phyloP scores from a whole-genome alignment of 2,797 vertebrate genomes.

The Gorsachius magnificus region DNA sequence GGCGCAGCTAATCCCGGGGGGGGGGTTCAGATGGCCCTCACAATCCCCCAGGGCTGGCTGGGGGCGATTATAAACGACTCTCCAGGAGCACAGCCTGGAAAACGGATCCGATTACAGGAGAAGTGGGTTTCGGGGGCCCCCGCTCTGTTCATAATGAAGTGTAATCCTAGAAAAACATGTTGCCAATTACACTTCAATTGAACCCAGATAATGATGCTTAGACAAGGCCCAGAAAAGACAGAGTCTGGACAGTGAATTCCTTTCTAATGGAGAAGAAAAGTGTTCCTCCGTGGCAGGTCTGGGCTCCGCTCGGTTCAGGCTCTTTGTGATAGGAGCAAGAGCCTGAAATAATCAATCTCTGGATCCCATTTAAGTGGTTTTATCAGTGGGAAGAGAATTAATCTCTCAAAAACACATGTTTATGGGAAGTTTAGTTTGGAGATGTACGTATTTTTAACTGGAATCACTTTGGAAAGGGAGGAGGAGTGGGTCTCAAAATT shows the following conservation, averaged over 20 bases:
- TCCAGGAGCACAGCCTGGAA: conserved; percentile 37
- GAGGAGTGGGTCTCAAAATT: not conserved
- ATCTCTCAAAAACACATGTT: conserved; percentile 55
- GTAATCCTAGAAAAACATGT: conserved; percentile 64
- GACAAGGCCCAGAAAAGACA: conserved; percentile 38
- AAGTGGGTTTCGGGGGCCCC: conserved; percentile 20
- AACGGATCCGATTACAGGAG: conserved; percentile 40
- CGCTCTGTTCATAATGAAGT: conserved; percentile 41
- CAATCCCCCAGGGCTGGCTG: not conserved
- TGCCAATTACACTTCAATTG: conserved; percentile 66
- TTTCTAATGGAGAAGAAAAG: conserved; percentile 30
- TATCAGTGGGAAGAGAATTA: conserved; percentile 56
- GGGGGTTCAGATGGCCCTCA: not conserved
- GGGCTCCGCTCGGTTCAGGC: not conserved
- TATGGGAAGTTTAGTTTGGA: conserved; percentile 56
- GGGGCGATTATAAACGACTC: not conserved
- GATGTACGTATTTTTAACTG: not conserved
- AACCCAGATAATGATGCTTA: conserved; percentile 67
- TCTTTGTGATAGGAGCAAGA: not conserved
- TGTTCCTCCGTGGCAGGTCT: conserved; percentile 17
- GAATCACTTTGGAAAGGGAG: conserved; percentile 20
- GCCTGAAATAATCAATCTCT: conserved; percentile 35
- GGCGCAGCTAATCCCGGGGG: not conserved
- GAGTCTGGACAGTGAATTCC: conserved; percentile 46
- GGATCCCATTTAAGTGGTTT: conserved; percentile 28